Percentiles rank a stretch among this genome's conserved stretches.
Evolutionary conservation across 2,888 invertebrate genomes (phyloP).

Genomic region (Halocaridina rubra): DNA sequence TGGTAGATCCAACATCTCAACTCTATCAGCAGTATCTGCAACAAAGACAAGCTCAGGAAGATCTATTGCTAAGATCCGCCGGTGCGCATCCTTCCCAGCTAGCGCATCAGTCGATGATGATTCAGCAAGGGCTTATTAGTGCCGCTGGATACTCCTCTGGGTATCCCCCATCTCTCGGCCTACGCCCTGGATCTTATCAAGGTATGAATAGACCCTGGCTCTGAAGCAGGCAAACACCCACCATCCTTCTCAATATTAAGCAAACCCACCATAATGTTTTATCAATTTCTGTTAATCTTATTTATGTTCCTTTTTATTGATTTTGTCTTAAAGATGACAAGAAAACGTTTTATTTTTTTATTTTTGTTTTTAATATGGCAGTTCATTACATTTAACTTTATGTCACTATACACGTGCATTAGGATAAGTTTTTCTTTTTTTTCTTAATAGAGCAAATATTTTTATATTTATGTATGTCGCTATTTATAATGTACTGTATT

Average conservation of each 20-base stretch:
- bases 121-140: constrained; percentile 72
- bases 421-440: constrained; percentile 40
- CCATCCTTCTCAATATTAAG: too few species aligned
- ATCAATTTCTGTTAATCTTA: constrained; percentile 13
- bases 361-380: neutral
- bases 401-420: too few species aligned
- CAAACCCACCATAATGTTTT: constrained; percentile 24
- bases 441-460: constrained; percentile 30
- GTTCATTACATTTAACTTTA: neutral
- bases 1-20: constrained; percentile 68
- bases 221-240: constrained; percentile 40
- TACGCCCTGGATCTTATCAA: constrained; percentile 69
- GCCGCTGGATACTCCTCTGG: constrained; percentile 72
- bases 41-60: constrained; percentile 72
- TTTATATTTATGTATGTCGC: constrained; percentile 45
- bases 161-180: constrained; percentile 75
- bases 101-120: constrained; percentile 65
- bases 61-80: constrained; percentile 67
- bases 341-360: neutral
- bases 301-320: neutral
- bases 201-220: constrained; percentile 64
- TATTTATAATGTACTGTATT: constrained; percentile 43
- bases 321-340: neutral
- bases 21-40: constrained; percentile 81
- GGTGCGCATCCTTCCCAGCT: constrained; percentile 74